A percentile compares a stretch with the other conserved stretches of the same genome.
Evolutionary conservation across 2,888 invertebrate species (phyloP).

Genomic region (Macrophya annulata): DNA sequence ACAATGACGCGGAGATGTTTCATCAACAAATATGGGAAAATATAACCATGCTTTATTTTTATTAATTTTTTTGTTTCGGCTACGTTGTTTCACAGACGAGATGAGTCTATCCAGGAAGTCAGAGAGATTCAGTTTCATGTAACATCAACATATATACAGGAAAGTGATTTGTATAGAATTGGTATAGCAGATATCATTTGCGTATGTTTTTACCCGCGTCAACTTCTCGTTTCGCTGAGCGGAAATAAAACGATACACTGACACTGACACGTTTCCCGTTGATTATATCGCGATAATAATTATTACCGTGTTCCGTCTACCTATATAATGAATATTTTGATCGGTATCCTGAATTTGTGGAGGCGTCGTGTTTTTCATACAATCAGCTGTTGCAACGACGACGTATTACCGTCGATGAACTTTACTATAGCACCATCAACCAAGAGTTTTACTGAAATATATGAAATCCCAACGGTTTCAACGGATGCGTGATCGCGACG

Average conservation of each 20-base stretch:
- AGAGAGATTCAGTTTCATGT: constrained; percentile 14
- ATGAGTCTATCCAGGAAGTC: constrained; percentile 15
- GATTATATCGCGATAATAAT: constrained; percentile 42
- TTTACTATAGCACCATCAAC: not conserved
- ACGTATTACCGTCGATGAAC: constrained; percentile 33
- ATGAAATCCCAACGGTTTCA: constrained; percentile 53
- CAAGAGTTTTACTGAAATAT: constrained; percentile 45
- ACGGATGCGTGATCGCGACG: constrained; percentile 51
- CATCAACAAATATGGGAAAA: not conserved
- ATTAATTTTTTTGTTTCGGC: not conserved
- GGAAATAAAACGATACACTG: constrained; percentile 35
- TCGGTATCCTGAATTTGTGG: constrained; percentile 8
- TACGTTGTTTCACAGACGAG: not conserved
- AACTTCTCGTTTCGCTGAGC: constrained; percentile 38
- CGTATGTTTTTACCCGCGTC: constrained; percentile 8
- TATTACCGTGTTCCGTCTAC: constrained; percentile 34
- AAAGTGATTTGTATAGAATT: not conserved
- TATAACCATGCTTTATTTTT: not conserved
- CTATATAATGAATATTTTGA: constrained; percentile 35
- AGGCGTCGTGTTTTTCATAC: constrained; percentile 20
- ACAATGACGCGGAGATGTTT: not conserved
- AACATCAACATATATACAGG: constrained; percentile 1
- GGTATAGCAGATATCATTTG: constrained; percentile 22
- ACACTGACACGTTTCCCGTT: constrained; percentile 29
- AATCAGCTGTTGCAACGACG: constrained; percentile 37